Evolutionary conservation across 2,113 vertebrate species (phyloP).

Genomic region (Ancistrus triradiatus): DNA sequence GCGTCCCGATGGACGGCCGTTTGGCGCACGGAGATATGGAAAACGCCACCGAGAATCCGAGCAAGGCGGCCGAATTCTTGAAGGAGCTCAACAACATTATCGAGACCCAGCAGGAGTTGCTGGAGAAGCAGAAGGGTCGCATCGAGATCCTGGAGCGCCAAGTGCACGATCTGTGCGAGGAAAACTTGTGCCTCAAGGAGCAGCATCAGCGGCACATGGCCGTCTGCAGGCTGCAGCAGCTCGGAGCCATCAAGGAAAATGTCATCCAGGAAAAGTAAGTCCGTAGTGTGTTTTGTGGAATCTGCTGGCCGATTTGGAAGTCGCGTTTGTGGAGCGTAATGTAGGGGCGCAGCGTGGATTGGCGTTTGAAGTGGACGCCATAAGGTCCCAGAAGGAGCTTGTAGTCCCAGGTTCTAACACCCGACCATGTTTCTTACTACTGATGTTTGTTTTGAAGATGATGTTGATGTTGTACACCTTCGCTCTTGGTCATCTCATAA

Average conservation of each 20-base stretch:
- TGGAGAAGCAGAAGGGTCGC: slow-evolving; percentile 81
- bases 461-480: too few species aligned
- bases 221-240: slow-evolving; percentile 79
- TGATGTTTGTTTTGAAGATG: too few species aligned
- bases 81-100: slow-evolving; percentile 83
- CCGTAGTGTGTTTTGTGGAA: too few species aligned
- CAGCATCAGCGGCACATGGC: slow-evolving; percentile 86
- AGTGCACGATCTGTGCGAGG: slow-evolving; percentile 78
- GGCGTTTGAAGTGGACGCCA: too few species aligned
- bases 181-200: slow-evolving; percentile 79
- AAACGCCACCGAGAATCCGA: slow-evolving; percentile 81
- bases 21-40: slow-evolving; percentile 75
- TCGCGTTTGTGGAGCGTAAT: too few species aligned
- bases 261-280: slow-evolving; percentile 78
- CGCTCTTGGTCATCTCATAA: too few species aligned
- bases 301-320: too few species aligned
- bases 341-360: too few species aligned
- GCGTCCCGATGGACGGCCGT: slow-evolving; percentile 59
- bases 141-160: slow-evolving; percentile 87
- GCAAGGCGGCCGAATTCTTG: slow-evolving; percentile 83
- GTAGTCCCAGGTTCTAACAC: too few species aligned
- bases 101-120: slow-evolving; percentile 84
- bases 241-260: slow-evolving; percentile 74
- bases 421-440: too few species aligned
- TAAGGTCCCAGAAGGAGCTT: too few species aligned